Conservation (phyloP, 2,797 vertebrate genomes). For the Lepidocolaptes lacrymiger region DNA sequence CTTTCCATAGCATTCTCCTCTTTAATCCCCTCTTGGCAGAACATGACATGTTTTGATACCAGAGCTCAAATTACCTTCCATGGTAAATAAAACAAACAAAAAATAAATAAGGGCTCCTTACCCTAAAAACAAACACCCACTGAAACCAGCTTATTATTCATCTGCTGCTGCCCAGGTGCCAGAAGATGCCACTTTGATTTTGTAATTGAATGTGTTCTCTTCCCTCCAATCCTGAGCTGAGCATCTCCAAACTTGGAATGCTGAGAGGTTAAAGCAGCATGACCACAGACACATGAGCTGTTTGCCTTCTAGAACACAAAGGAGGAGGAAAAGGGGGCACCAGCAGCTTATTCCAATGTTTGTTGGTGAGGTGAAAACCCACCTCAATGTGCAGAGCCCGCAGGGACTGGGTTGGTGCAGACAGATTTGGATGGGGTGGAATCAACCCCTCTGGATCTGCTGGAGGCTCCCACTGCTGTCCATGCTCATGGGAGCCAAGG, state of each 20-base stretch:
- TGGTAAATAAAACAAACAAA: constrained; percentile 76
- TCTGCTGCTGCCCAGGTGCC: constrained; percentile 20
- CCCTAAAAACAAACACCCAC: constrained; percentile 75
- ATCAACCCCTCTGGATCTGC: neutral
- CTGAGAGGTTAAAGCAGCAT: neutral
- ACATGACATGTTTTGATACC: constrained; percentile 68
- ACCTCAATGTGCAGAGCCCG: neutral
- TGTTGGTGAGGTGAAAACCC: neutral
- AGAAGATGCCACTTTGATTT: constrained; percentile 20
- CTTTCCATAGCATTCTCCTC: constrained; percentile 68
- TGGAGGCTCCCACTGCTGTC: neutral
- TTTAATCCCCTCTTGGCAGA: constrained; percentile 79
- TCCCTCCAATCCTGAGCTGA: neutral
- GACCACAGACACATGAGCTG: neutral
- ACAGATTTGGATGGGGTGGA: neutral
- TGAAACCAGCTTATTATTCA: constrained; percentile 21
- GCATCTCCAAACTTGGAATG: neutral
- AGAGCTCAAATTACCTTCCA: constrained; percentile 74
- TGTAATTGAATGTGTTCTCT: neutral
- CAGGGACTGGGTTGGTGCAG: neutral
- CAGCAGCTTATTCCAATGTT: neutral
- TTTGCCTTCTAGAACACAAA: neutral
- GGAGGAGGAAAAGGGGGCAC: neutral
- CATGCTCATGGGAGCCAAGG: neutral
- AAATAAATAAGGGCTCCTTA: constrained; percentile 65